Conservation (phyloP, 2,113 vertebrate genomes). For the Mobula hypostoma region DNA sequence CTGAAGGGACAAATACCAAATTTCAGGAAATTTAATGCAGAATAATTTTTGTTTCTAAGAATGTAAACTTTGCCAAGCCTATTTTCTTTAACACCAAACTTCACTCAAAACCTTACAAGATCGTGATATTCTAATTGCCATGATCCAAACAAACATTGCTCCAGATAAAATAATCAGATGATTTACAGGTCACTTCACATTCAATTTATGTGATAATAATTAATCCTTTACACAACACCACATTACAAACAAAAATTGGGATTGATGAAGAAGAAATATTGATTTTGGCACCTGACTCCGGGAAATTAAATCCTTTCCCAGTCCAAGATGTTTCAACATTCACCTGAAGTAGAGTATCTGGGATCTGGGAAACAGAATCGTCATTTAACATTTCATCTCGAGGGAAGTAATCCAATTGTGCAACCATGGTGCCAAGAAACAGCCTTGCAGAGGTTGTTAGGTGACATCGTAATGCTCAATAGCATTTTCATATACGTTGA, state of each 20-base stretch:
- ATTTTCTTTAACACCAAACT: background rate
- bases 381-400: background rate
- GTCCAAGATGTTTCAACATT: background rate
- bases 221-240: background rate
- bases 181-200: background rate
- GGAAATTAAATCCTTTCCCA: too few relatives aligned
- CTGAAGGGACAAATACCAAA: background rate
- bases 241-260: background rate
- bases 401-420: background rate
- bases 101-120: background rate
- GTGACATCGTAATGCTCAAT: background rate
- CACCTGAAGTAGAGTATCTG: background rate
- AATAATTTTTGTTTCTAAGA: background rate
- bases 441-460: background rate
- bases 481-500: background rate
- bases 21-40: background rate
- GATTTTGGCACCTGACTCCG: background rate
- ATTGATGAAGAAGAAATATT: background rate
- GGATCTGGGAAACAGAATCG: background rate
- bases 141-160: background rate
- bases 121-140: background rate
- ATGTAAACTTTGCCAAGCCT: background rate
- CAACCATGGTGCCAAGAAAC: too few relatives aligned
- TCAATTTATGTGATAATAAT: background rate
- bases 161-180: background rate